These are phyloP conservation scores for Papilio aristodemus DNA, from an alignment of 1,140 invertebrate genomes.

Conservation along the genomic window DNA sequence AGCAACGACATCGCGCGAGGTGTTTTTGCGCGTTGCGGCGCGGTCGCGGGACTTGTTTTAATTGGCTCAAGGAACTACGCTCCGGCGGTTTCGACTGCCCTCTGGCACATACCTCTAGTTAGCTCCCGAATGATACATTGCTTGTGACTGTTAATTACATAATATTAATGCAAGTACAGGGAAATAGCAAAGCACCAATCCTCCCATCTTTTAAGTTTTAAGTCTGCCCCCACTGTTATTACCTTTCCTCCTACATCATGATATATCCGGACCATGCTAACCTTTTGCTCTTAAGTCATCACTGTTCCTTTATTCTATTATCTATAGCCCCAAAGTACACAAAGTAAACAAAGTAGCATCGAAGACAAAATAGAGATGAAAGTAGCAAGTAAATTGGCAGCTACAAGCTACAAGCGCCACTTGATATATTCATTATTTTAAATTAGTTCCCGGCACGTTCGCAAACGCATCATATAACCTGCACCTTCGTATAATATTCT, in stretches of 20 bases:
- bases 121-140: conserved; percentile 8
- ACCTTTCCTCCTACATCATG: too few relatives aligned
- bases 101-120: conserved; percentile 2
- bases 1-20: conserved; percentile 11
- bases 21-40: conserved; percentile 44
- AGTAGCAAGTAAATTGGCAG: conserved; percentile 9
- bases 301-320: not conserved
- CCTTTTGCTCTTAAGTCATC: too few relatives aligned
- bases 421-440: conserved; percentile 43
- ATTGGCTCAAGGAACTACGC: conserved; percentile 58
- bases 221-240: too few relatives aligned
- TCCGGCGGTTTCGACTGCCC: conserved; percentile 45
- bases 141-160: not conserved
- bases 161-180: not conserved
- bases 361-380: not conserved
- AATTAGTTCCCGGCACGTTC: conserved; percentile 37
- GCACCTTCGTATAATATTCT: not conserved
- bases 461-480: conserved; percentile 21
- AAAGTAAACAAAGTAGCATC: not conserved
- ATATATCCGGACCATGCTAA: too few relatives aligned
- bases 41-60: conserved; percentile 48
- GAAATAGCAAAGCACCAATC: too few relatives aligned
- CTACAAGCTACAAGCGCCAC: conserved; percentile 31
- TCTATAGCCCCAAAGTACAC: not conserved
- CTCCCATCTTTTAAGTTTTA: too few relatives aligned